Evolutionary conservation across 37 sponge, comb jelly and placozoan genomes (phyloP), one percentile per base, ranked within the genome.

Genomic region (Axinella damicornis): DNA sequence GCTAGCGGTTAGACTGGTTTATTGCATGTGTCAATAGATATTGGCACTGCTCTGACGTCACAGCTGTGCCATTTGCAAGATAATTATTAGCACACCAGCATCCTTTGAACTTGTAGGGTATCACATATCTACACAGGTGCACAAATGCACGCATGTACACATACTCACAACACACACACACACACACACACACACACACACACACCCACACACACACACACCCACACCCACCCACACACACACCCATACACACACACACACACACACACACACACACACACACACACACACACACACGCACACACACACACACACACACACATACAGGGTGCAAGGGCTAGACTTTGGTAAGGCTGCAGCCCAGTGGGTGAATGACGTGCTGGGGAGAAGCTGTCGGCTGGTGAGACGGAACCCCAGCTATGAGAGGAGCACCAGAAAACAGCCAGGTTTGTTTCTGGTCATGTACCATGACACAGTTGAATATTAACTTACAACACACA

Each of bases 271-370:
- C 67, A n/a, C 67, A 66, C 67, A n/a, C 67, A 66, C 67, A n/a
- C 67, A 66, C 67, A n/a, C 75, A 56, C 75, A 24, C 27, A n/a
- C 65, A 1, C 52, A 36, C 64, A 1, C 79, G 14, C 64, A 2
- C 65, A 24, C 31, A 4, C 35, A 15, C 62, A 2, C 77, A 15
- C 57, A 12, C 24, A 18, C 71, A 5, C 31, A 37, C 24, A 71
- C 61, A n/a, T 2, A 18, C 53, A 93, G 92, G 63, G 83, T 96
- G 9, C n/a, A 62, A 30, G 89, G 92, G 14, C 11, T 74, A 5
- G 92, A 93, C 58, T 88, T 89, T 74, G 94, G 96, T 22, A 83
- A 88, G 0, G 83, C 69, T 20, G 94, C 83, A 21, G 77, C 94
- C 19, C 25, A 53, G 46, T 96, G 96, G 96, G 32, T 96, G 27